Percentiles rank a stretch among this genome's conserved stretches.
Evolutionary conservation across 2,888 invertebrate species (phyloP).

Genomic region (Acanthosepion pharaonis): DNA sequence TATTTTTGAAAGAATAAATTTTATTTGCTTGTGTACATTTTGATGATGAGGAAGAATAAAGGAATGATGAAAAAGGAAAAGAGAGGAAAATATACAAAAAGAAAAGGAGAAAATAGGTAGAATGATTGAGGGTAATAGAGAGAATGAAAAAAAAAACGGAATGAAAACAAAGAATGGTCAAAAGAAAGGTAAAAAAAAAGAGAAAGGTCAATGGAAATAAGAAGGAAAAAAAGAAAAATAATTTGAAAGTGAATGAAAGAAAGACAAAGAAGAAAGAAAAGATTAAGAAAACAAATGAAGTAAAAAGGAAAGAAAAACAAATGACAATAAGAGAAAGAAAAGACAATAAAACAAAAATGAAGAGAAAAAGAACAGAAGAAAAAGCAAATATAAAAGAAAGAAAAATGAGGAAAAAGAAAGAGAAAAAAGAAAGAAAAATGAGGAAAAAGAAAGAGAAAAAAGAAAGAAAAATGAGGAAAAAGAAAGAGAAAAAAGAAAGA

Average conservation of each 20-base stretch:
- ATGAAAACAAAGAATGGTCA: not conserved
- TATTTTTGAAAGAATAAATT: no score
- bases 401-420: not conserved
- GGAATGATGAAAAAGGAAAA: no score
- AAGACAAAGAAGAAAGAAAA: not conserved
- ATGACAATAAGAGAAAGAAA: not conserved
- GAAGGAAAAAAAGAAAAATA: not conserved
- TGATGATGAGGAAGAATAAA: no score
- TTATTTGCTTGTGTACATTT: no score
- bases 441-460: not conserved
- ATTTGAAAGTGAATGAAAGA: not conserved
- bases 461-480: not conserved
- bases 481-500: not conserved
- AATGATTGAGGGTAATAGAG: not conserved
- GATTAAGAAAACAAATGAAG: not conserved
- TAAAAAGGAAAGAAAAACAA: not conserved
- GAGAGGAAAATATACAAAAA: no score
- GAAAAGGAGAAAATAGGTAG: no score
- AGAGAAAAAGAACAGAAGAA: not conserved
- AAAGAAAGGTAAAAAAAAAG: not conserved
- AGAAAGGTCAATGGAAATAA: not conserved
- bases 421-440: not conserved
- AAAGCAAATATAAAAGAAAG: not conserved
- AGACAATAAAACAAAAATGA: not conserved
- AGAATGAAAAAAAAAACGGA: not conserved